Percentiles rank a stretch among this genome's conserved stretches.
phyloP scores from a whole-genome alignment of 2,888 invertebrate species.

The Lasioglossum malachurum region DNA sequence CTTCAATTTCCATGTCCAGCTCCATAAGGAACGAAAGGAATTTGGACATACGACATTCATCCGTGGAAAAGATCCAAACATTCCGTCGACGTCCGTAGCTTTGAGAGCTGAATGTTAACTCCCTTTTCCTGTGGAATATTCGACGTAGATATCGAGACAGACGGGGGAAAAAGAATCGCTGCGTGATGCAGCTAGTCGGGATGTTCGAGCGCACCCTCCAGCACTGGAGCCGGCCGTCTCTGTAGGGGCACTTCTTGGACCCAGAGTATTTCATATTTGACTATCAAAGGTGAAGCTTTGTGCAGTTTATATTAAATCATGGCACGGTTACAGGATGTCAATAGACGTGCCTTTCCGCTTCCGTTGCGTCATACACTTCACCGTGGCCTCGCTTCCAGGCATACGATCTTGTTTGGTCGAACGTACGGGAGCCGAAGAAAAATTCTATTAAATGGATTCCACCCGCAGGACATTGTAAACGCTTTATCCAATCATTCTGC shows the following conservation, averaged over 20 bases:
- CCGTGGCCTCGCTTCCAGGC: slow-evolving; percentile 13
- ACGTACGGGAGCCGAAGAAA: background rate
- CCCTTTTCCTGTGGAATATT: slow-evolving; percentile 45
- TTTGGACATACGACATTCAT: slow-evolving; percentile 44
- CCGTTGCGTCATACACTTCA: slow-evolving; percentile 9
- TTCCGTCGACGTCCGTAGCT: slow-evolving; percentile 48
- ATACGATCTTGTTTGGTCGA: slow-evolving; percentile 8
- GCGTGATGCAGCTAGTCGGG: slow-evolving; percentile 61
- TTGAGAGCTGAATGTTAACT: slow-evolving; percentile 48
- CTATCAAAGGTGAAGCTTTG: slow-evolving; percentile 80
- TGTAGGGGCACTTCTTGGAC: slow-evolving; percentile 71
- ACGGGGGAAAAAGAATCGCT: slow-evolving; percentile 48
- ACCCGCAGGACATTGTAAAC: background rate
- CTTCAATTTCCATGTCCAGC: background rate
- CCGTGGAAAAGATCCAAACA: slow-evolving; percentile 47
- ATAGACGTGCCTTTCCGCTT: slow-evolving; percentile 63
- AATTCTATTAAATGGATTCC: slow-evolving; percentile 20
- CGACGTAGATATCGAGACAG: slow-evolving; percentile 38
- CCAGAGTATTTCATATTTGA: slow-evolving; percentile 79
- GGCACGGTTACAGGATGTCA: slow-evolving; percentile 75
- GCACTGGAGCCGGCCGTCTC: slow-evolving; percentile 53
- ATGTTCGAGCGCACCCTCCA: slow-evolving; percentile 68
- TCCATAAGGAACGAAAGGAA: slow-evolving; percentile 35
- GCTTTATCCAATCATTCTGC: background rate
- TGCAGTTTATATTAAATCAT: slow-evolving; percentile 81